Base-by-base conservation (phyloP, 2,113 vertebrate genomes). In the Ciconia stormi region DNA sequence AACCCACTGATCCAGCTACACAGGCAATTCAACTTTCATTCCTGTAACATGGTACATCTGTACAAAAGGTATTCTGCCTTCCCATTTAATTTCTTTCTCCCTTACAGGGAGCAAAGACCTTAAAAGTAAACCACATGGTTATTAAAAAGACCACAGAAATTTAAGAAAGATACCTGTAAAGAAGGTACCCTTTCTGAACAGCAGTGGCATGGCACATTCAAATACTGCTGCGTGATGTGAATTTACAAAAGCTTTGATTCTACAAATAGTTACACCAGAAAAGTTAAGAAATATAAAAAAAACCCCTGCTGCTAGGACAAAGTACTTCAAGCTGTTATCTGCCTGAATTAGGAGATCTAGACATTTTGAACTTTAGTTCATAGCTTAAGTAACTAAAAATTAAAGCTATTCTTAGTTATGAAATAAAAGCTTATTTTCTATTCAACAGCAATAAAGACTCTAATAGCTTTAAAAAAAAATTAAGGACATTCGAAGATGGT, bases 341-440 rank as follows among this genome's bases (percentile, higher is more conserved):
- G 36, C 34, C 56, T 40, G 19, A 80, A 88, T 79, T 42, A 67
- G 40, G 89, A 90, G n/a, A 82, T 40, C 58, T 79, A 29, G 44
- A 55, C 62, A 47, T 74, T 82, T 6, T 71, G 38, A 79, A 71
- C 73, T 87, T 83, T 7, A 58, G n/a, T 59, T 92, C 47, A 63
- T 21, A 80, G 50, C 44, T 78, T 87, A 19, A 91, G 29, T 13
- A 78, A n/a, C 8, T 53, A 82, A 87, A 94, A 91, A 81, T 53
- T 63, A 77, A 81, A 89, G 40, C 21, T 81, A 66, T 52, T 91
- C 40, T 82, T 65, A 73, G 49, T 10, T 91, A 65, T 79, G 25
- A 94, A 74, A 87, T 47, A 87, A 88, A 89, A 87, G 23, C 14
- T 89, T 47, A 38, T 11, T 91, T 81, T 30, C 58, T 72, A 82